Base-by-base conservation (phyloP, 2,797 vertebrate species). In the Scolopax rusticola region DNA sequence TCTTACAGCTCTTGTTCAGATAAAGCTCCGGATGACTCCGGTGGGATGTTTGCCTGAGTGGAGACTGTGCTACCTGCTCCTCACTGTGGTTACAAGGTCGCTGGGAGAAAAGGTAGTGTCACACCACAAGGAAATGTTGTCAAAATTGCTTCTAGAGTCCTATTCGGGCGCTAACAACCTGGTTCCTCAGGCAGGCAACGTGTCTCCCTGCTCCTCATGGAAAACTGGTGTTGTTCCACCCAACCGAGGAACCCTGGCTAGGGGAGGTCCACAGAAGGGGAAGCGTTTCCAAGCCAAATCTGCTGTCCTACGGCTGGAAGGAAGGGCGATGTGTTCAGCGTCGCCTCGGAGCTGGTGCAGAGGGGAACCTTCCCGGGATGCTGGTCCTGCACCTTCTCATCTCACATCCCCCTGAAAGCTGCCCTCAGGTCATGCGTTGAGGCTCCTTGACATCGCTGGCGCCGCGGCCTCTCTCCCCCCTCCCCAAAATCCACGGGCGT, bases 401-500 rank as follows among this genome's bases (percentile, higher is more conserved):
- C 54, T 69, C 50, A 21, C 16, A n/a, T 3, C 3, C 18, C 38
- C 57, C 3, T 6, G 38, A 23, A 73, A 86, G 21, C 19, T 36
- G 30, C 36, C 48, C 36, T 74, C 36, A 14, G 54, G 51, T 69
- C 51, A 5, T 3, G 15, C 43, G 8, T 6, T 24, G 32, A 64
- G 28, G 16, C 4, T 51, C 23, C n/a, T 8, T 1, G 3, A 0
- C 7, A 24, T 3, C 3, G 0, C 32, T 9, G 57, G 9, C 14
- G 70, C 6, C 0, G 0, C 15, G 10, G 7, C 9, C 59, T 14
- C 25, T 63, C 32, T 53, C 23, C n/a, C 8, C 36, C 36, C 36
- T 36, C 36, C 36, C 53, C 0, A 0, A 74, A 90, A 71, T 70
- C 71, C 45, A 56, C 0, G 21, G 51, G 19, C 0, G 0, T 0